phyloP scores from a whole-genome alignment of 2,888 invertebrate species.

The Epicampocera succincta region DNA sequence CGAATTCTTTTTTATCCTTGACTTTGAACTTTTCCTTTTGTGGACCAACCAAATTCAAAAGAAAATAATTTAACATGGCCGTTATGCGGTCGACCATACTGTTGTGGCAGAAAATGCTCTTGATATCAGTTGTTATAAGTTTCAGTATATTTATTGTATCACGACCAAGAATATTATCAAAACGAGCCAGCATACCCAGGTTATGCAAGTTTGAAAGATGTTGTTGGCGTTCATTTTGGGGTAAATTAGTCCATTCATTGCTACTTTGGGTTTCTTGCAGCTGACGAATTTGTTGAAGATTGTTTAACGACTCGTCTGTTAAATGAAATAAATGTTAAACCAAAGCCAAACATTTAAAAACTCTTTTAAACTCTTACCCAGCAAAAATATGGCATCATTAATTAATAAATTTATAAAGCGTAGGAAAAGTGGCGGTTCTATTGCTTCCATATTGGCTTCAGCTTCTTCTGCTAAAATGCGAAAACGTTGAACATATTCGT shows the following conservation, averaged over 20 bases:
- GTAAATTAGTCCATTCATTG: conserved; percentile 88
- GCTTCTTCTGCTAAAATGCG: conserved; percentile 90
- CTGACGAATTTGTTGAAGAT: conserved; percentile 93
- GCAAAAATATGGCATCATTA: conserved; percentile 97
- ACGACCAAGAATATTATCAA: conserved; percentile 94
- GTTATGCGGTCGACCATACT: conserved; percentile 96
- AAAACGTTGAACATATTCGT: conserved; percentile 89
- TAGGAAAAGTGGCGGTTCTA: conserved; percentile 94
- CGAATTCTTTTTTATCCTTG: conserved; percentile 92
- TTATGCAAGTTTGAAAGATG: conserved; percentile 88
- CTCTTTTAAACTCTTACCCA: conserved; percentile 83
- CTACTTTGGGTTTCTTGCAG: conserved; percentile 88
- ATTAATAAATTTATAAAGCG: conserved; percentile 97
- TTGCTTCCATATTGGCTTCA: conserved; percentile 93
- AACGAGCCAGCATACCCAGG: conserved; percentile 91
- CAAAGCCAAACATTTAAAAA: neutral
- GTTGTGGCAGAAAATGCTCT: conserved; percentile 92
- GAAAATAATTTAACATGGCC: conserved; percentile 97
- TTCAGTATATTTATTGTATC: conserved; percentile 93
- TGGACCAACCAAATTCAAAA: conserved; percentile 93
- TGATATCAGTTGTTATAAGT: conserved; percentile 88
- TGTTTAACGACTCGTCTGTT: conserved; percentile 90
- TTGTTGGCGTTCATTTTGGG: conserved; percentile 88
- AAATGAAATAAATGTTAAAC: neutral
- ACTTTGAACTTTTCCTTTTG: conserved; percentile 96